Base-by-base conservation (phyloP, 64 coral and sea anemone species). In the Montipora cactus region DNA sequence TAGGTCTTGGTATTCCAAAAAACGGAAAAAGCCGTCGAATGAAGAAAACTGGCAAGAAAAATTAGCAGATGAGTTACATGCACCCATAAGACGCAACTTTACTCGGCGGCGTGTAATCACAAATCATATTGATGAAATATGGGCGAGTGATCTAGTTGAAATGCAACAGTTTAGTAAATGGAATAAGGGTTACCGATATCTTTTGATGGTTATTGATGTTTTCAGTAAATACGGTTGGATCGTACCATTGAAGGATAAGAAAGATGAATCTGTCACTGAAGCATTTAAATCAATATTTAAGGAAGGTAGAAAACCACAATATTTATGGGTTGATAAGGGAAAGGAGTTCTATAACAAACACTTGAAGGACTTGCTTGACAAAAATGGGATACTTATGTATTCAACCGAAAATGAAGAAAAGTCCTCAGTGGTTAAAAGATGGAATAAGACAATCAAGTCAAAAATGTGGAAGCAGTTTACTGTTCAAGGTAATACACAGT, bases 401-500 rank as follows among this genome's bases (percentile, higher is more conserved):
- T 67, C 89, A 3, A 82, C 90, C 21, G 80, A 93, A 44, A 93
- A 93, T 78, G 83, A 93, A 5, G 81, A 76, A 9, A 93, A 93
- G n/a, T 49, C 77, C 2, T n/a, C 9, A 2, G 77, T 94, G 1
- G 12, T 49, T 3, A 84, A 89, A 81, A 81, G 92, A 68, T 94
- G 77, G 64, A 94, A 94, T 59, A 10, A 77, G 1, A 94, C 92
- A 22, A 76, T 94, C 0, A 88, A 94, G 59, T 11, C 15, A 2
- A 57, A 76, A 78, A 93, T 87, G 91, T 93, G 81, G 46, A 93
- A 93, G n/a, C 25, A 79, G 21, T 93, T 93, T 20, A 93, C 73
- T 13, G 77, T 66, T 47, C 77, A 91, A 71, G 66, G 57, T 59
- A 78, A 80, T 25, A 84, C 67, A 49, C 18, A 15, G 6, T 84